Evolutionary conservation across 2,888 invertebrate species (phyloP).

Genomic region (Gryllus longicercus): DNA sequence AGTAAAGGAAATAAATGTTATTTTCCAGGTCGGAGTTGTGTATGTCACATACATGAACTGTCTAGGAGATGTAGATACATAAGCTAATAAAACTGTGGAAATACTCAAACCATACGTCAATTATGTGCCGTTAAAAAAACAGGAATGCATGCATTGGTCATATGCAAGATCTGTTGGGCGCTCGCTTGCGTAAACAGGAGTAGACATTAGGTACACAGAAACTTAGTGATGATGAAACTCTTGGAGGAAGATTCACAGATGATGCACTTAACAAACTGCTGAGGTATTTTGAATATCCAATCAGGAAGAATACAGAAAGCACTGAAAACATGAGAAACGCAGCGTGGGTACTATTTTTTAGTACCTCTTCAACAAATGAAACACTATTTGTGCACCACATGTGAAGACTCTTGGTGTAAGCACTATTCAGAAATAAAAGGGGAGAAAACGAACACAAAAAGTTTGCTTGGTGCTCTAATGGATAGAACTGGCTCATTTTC

Average conservation of each 20-base stretch:
- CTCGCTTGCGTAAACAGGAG: background rate
- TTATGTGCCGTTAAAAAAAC: background rate
- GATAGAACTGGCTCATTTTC: background rate
- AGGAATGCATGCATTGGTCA: background rate
- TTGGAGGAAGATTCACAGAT: background rate
- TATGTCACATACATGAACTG: background rate
- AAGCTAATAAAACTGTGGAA: background rate
- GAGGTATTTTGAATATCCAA: background rate
- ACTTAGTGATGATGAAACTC: background rate
- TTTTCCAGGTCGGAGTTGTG: background rate
- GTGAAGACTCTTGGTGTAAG: background rate
- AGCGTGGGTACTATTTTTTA: background rate
- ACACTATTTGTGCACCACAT: background rate
- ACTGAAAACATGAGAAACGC: background rate
- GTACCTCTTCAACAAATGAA: background rate
- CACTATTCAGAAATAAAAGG: background rate
- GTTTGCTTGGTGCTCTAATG: background rate
- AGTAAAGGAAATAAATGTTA: no score
- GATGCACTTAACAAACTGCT: background rate
- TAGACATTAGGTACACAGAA: background rate
- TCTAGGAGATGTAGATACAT: background rate
- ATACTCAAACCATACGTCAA: background rate
- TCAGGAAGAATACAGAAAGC: background rate
- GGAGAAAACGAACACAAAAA: background rate
- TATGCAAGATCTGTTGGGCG: background rate